Percentiles rank a stretch among this genome's conserved stretches.
These are phyloP conservation scores for Felis catus DNA, from an alignment of 2,113 vertebrate genomes.

Conservation along the genomic window F.catus_Fca126_mat1.0 CM031415.1:61139501-61140000, in stretches of 20 bases:
- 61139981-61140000: background rate
- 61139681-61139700: background rate
- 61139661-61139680: background rate
- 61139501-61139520: background rate
- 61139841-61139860: background rate
- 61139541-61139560: background rate
- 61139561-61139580: background rate
- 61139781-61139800: background rate
- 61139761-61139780: background rate
- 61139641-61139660: background rate
- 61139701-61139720: background rate
- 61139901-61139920: background rate
- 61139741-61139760: background rate
- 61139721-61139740: background rate
- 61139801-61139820: background rate
- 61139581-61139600: background rate
- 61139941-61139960: background rate
- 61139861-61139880: background rate
- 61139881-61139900: background rate
- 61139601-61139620: background rate
- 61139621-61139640: background rate
- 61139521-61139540: background rate
- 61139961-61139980: background rate
- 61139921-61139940: background rate
- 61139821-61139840: background rate